Percentiles rank a stretch among this genome's conserved stretches.
Conservation (phyloP, 2,113 vertebrate genomes). For the Phylloscopus trochiloides region DNA sequence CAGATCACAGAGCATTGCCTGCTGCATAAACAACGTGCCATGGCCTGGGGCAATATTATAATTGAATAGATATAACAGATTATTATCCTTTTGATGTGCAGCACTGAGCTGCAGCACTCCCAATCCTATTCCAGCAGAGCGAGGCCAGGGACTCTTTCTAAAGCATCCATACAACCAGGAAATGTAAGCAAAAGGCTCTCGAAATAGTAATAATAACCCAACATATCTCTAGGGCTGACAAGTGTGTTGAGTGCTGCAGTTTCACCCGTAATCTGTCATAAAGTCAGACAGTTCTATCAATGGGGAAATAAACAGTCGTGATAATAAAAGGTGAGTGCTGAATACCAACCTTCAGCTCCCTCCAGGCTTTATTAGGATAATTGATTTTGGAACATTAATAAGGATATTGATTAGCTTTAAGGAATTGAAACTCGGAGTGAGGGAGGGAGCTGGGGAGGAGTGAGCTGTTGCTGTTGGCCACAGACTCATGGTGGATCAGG, state of each 20-base stretch:
- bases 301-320: constrained; percentile 45
- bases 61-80: constrained; percentile 50
- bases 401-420: constrained; percentile 83
- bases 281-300: constrained; percentile 65
- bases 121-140: background rate
- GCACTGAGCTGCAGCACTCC: background rate
- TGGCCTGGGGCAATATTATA: constrained; percentile 49
- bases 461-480: constrained; percentile 13
- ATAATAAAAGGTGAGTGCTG: constrained; percentile 62
- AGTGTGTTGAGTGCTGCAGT: constrained; percentile 45
- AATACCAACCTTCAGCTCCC: constrained; percentile 61
- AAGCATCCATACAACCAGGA: background rate
- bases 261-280: constrained; percentile 59
- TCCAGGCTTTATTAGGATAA: constrained; percentile 83
- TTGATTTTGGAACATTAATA: constrained; percentile 89
- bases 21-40: background rate
- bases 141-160: constrained; percentile 1
- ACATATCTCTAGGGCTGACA: constrained; percentile 55
- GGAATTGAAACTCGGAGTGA: constrained; percentile 68
- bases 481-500: background rate
- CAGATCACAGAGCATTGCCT: constrained; percentile 22
- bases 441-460: constrained; percentile 33
- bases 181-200: constrained; percentile 39
- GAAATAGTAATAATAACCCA: constrained; percentile 48
- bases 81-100: constrained; percentile 25